These are phyloP conservation scores for Nemapogon koenigi DNA, from an alignment of 2,888 invertebrate species.

Conservation along the genomic window DNA sequence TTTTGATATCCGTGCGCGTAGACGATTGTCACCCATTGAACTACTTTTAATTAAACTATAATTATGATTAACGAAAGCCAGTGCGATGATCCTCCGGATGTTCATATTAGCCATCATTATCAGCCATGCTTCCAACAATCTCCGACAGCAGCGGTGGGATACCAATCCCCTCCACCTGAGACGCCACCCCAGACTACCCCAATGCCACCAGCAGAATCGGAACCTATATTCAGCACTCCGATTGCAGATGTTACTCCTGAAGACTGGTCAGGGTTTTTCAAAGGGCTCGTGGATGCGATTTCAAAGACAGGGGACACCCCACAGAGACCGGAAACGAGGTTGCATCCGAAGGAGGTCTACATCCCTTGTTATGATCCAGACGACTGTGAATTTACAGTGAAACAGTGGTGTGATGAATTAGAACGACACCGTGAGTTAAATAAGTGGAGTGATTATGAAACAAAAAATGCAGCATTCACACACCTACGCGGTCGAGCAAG, in stretches of 20 bases:
- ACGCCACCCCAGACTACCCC: neutral
- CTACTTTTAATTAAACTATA: too few relatives aligned
- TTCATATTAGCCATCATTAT: too few relatives aligned
- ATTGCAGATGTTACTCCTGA: neutral
- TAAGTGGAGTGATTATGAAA: slow-evolving; percentile 15
- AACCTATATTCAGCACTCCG: neutral
- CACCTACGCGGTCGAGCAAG: slow-evolving; percentile 13
- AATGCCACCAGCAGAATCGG: neutral
- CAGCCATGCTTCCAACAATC: too few relatives aligned
- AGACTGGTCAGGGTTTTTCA: neutral
- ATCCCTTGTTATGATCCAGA: slow-evolving; percentile 13
- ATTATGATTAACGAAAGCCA: too few relatives aligned
- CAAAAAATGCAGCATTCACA: slow-evolving; percentile 13
- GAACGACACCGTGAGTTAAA: slow-evolving; percentile 12
- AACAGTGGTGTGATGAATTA: slow-evolving; percentile 17
- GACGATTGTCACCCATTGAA: too few relatives aligned
- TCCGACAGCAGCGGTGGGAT: neutral
- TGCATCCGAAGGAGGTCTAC: neutral
- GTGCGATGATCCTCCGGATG: too few relatives aligned
- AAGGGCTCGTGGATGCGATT: neutral
- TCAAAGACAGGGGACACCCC: neutral
- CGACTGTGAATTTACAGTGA: slow-evolving; percentile 13
- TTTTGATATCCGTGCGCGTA: neutral
- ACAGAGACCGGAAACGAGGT: neutral
- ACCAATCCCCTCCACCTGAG: neutral